Evolutionary conservation across 2,797 vertebrate species (phyloP).

Genomic region (Steatocranus sp.): DNA sequence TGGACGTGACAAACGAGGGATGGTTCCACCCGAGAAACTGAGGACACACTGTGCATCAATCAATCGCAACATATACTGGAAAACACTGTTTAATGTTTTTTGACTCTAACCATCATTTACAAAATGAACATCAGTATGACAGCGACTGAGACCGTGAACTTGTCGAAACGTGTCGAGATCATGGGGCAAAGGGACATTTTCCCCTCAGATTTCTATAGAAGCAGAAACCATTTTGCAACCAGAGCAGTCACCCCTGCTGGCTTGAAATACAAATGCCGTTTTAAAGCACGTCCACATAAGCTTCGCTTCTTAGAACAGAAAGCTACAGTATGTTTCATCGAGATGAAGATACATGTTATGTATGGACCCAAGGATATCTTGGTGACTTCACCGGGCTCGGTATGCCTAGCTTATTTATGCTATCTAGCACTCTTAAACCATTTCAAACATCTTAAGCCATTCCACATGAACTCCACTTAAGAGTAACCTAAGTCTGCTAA

Average conservation of each 20-base stretch:
- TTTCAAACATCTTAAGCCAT: conserved; percentile 45
- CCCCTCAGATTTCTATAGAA: background rate
- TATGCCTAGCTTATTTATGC: conserved; percentile 37
- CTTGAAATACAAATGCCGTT: background rate
- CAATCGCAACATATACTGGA: background rate
- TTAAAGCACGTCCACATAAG: background rate
- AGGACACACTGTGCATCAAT: background rate
- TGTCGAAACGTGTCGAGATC: background rate
- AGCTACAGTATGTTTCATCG: background rate
- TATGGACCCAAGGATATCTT: conserved; percentile 19
- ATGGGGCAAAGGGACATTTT: background rate
- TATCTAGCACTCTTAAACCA: conserved; percentile 30
- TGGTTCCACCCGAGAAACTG: background rate
- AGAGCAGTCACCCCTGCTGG: background rate
- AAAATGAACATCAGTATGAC: background rate
- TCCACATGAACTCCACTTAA: conserved; percentile 45
- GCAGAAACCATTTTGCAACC: background rate
- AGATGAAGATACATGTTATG: background rate
- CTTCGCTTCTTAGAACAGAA: background rate
- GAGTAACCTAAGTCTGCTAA: conserved; percentile 56
- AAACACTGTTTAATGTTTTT: background rate
- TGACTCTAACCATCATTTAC: background rate
- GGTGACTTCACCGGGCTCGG: conserved; percentile 41
- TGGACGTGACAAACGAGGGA: background rate
- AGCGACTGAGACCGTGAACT: background rate